These are phyloP conservation scores for Microtus ochrogaster DNA, from an alignment of 2,113 vertebrate genomes.

Conservation along the genomic window DNA sequence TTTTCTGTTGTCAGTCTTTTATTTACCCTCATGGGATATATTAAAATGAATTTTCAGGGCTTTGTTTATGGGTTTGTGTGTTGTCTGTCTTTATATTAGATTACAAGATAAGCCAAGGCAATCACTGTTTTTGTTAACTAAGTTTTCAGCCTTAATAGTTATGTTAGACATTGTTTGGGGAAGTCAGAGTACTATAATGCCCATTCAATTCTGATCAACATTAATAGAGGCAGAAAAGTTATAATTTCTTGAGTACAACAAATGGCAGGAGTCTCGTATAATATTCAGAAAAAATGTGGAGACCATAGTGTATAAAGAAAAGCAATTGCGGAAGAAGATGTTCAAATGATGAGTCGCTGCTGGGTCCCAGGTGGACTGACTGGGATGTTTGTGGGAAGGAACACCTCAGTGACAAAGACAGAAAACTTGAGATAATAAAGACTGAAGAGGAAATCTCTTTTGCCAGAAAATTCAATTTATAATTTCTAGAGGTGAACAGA, in stretches of 20 bases:
- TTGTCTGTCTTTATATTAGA: neutral
- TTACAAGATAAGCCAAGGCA: neutral
- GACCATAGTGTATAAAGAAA: neutral
- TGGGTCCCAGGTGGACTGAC: neutral
- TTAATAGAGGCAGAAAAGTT: neutral
- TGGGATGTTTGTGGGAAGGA: neutral
- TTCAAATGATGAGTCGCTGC: neutral
- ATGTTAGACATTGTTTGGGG: neutral
- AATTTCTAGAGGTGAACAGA: neutral
- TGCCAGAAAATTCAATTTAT: neutral
- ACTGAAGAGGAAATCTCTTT: neutral
- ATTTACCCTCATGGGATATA: neutral
- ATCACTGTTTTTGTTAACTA: neutral
- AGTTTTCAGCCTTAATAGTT: neutral
- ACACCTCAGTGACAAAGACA: neutral
- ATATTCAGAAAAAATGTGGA: neutral
- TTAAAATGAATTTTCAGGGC: neutral
- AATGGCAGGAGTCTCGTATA: neutral
- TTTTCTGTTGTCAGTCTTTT: neutral
- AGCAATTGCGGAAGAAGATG: neutral
- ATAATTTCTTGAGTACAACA: slow-evolving; percentile 9
- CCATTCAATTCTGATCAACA: neutral
- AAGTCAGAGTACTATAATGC: neutral
- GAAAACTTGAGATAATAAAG: neutral
- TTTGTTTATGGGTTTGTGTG: neutral